These are phyloP conservation scores for Leptopilina boulardi DNA, from an alignment of 1,140 invertebrate species.

Conservation along the genomic window DNA sequence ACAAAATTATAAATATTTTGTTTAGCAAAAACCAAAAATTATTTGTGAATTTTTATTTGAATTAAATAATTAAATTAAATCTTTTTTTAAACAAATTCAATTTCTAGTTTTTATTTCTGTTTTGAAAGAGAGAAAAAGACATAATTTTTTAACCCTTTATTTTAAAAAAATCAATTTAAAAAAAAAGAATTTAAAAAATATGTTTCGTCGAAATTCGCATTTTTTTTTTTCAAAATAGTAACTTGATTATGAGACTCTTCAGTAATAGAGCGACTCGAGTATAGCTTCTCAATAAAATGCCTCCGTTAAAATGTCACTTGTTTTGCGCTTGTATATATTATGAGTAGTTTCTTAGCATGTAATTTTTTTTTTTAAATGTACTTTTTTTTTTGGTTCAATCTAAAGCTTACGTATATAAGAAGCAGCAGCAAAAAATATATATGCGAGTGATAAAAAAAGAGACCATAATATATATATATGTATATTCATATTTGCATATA, in stretches of 20 bases:
- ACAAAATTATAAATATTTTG: too few species aligned
- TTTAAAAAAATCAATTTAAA: neutral
- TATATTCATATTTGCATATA: slow-evolving; percentile 48
- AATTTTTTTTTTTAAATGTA: slow-evolving; percentile 57
- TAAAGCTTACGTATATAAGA: slow-evolving; percentile 71
- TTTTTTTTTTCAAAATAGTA: neutral
- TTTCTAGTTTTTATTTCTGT: too few species aligned
- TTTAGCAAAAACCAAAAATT: too few species aligned
- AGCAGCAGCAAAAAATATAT: slow-evolving; percentile 66
- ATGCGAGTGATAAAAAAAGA: slow-evolving; percentile 35
- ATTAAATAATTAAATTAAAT: too few species aligned
- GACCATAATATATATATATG: slow-evolving; percentile 44
- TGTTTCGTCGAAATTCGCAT: neutral
- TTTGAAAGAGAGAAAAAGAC: too few species aligned
- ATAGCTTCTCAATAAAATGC: slow-evolving; percentile 77
- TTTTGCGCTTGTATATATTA: slow-evolving; percentile 49
- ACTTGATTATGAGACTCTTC: slow-evolving; percentile 36
- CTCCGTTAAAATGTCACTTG: slow-evolving; percentile 65
- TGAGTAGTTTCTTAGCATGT: slow-evolving; percentile 44
- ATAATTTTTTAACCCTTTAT: too few species aligned
- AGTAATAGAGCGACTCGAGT: slow-evolving; percentile 58
- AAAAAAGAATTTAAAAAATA: neutral
- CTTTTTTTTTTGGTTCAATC: slow-evolving; percentile 53
- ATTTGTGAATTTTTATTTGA: too few species aligned
- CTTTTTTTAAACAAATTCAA: too few species aligned